Conservation (phyloP, 2,113 vertebrate genomes). For the Corvus hawaiiensis region DNA sequence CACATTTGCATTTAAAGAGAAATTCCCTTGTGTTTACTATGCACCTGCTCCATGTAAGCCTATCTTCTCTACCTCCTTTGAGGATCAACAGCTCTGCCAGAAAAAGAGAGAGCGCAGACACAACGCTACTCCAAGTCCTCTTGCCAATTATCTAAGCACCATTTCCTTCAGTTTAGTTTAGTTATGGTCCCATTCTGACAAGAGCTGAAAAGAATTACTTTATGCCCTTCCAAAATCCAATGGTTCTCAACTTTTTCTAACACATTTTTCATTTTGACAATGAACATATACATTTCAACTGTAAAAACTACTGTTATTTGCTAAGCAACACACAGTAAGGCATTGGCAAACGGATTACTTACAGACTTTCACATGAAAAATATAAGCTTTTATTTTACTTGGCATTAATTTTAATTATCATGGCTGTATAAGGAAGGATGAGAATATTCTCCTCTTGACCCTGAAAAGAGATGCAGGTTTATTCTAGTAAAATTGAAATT, state of each 20-base stretch:
- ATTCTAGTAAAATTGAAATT: neutral
- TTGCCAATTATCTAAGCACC: constrained; percentile 26
- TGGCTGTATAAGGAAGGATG: neutral
- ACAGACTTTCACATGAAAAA: neutral
- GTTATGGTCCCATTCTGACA: neutral
- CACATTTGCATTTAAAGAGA: constrained; percentile 47
- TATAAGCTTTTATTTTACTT: neutral
- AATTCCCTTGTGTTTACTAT: constrained; percentile 46
- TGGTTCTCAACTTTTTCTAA: neutral
- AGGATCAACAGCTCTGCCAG: constrained; percentile 22
- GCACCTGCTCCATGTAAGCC: constrained; percentile 58
- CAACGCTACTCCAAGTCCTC: neutral
- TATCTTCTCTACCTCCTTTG: neutral
- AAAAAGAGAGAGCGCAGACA: neutral
- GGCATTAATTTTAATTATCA: neutral
- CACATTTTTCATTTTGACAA: neutral
- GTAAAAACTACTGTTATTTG: neutral
- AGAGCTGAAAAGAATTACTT: neutral
- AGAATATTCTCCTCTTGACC: neutral
- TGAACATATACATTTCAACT: neutral
- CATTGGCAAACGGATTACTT: neutral
- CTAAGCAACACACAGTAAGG: neutral
- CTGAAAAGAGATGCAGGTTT: neutral
- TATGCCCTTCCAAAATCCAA: constrained; percentile 1
- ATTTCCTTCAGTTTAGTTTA: constrained; percentile 36